Conservation (phyloP, 2,797 vertebrate genomes). For the Xenops minutus region DNA sequence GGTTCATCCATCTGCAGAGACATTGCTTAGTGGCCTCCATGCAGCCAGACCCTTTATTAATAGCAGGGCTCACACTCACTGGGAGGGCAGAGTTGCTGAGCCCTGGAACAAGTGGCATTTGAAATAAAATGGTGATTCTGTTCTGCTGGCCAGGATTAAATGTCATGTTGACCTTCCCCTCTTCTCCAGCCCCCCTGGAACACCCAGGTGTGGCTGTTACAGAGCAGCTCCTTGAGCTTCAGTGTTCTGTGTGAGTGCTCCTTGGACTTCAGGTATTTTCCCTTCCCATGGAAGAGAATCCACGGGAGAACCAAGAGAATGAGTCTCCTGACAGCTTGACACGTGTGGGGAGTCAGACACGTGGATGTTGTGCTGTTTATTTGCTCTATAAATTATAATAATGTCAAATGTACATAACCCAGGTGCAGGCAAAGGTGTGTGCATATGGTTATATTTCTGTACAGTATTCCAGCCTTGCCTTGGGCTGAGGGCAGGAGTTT, state of each 20-base stretch:
- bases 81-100: not conserved
- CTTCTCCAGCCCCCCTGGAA: not conserved
- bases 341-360: not conserved
- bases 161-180: not conserved
- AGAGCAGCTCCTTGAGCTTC: not conserved
- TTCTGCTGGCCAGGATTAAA: not conserved
- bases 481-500: not conserved
- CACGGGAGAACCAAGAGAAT: not conserved
- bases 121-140: not conserved
- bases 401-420: not conserved
- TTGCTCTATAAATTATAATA: not conserved
- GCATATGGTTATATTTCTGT: not conserved
- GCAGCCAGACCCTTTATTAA: constrained; percentile 26
- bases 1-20: constrained; percentile 26
- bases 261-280: not conserved
- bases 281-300: not conserved
- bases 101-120: not conserved
- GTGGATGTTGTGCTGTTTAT: not conserved
- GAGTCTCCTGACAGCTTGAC: not conserved
- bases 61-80: not conserved
- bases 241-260: not conserved
- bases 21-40: constrained; percentile 21
- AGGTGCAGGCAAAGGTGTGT: not conserved
- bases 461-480: not conserved
- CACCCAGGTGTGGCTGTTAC: rapidly evolving